Evolutionary conservation across 2,797 vertebrate genomes (phyloP).

Genomic region (Acestrorhynchus altus): DNA sequence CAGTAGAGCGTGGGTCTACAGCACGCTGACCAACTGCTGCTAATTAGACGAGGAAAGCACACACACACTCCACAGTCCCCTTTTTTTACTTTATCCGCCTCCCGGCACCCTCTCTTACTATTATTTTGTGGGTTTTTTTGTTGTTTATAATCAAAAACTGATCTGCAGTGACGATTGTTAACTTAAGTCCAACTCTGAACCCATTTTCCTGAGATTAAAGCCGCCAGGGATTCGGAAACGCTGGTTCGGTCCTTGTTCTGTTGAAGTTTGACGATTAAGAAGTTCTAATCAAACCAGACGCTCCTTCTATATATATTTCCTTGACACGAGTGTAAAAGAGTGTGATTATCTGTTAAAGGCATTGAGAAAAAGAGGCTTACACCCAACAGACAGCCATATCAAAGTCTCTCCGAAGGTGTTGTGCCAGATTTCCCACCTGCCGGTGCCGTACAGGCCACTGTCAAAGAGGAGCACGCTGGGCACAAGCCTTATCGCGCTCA

Average conservation of each 20-base stretch:
- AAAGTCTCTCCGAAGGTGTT: conserved; percentile 69
- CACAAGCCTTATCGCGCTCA: conserved; percentile 69
- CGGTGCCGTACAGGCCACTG: conserved; percentile 55
- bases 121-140: not conserved
- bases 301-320: conserved; percentile 33
- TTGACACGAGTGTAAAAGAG: conserved; percentile 37
- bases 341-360: conserved; percentile 51
- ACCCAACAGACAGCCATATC: conserved; percentile 60
- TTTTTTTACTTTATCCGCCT: not conserved
- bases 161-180: not conserved
- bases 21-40: conserved; percentile 66
- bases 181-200: not conserved
- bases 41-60: conserved; percentile 69
- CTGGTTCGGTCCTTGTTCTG: not conserved
- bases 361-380: conserved; percentile 53
- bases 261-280: not conserved
- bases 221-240: not conserved
- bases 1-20: conserved; percentile 70
- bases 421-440: conserved; percentile 64
- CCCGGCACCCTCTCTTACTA: not conserved
- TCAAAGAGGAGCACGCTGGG: conserved; percentile 66
- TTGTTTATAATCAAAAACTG: not conserved
- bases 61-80: not conserved
- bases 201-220: not conserved
- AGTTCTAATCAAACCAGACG: conserved; percentile 35